phyloP scores from a whole-genome alignment of 1,140 invertebrate species.

The Helicoverpa armigera region DNA sequence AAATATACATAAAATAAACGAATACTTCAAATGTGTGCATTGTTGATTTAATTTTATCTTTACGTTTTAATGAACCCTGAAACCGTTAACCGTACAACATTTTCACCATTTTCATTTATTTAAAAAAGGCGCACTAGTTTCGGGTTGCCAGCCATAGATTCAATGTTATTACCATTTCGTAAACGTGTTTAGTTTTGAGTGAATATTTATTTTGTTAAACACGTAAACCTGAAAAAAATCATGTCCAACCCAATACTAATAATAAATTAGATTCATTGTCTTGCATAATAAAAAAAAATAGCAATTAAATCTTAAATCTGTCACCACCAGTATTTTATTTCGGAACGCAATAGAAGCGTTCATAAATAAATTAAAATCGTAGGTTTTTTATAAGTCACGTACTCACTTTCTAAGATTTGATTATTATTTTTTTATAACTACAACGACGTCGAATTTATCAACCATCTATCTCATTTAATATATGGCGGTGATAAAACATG shows the following conservation, averaged over 20 bases:
- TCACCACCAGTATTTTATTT: not conserved
- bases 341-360: conserved; percentile 8
- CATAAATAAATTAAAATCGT: not conserved
- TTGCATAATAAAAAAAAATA: not conserved
- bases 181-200: too few relatives aligned
- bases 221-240: too few relatives aligned
- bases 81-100: too few relatives aligned
- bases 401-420: not conserved
- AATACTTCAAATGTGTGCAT: not conserved
- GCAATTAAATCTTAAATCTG: not conserved
- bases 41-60: not conserved
- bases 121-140: not conserved
- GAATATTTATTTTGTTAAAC: too few relatives aligned
- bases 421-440: not conserved
- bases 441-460: not conserved
- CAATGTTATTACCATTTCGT: not conserved
- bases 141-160: not conserved
- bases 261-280: too few relatives aligned
- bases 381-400: conserved; percentile 16
- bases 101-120: not conserved
- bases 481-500: not conserved
- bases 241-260: too few relatives aligned
- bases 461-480: not conserved
- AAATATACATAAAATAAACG: conserved; percentile 37
- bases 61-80: too few relatives aligned